Evolutionary conservation across 1,140 invertebrate species (phyloP).

Genomic region (Drosophila jambulina): DNA sequence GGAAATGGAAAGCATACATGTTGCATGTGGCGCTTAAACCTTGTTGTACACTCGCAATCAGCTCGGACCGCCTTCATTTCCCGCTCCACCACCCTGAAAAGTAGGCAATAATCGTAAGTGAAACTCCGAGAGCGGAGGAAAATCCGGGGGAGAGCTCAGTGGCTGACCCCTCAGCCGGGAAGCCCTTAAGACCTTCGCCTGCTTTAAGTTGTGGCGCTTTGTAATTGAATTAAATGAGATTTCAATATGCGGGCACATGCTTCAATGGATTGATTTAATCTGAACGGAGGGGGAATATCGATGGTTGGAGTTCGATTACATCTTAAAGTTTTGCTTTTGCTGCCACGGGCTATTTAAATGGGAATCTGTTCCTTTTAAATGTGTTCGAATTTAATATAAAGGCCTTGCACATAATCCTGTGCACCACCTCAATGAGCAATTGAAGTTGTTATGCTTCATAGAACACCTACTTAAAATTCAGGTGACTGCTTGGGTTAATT

Average conservation of each 20-base stretch:
- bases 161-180: constrained; percentile 17
- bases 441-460: background rate
- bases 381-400: constrained; percentile 11
- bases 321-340: constrained; percentile 15
- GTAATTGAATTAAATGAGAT: constrained; percentile 82
- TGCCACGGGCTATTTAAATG: constrained; percentile 1
- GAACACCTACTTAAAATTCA: constrained; percentile 11
- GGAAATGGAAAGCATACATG: constrained; percentile 58
- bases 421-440: background rate
- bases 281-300: constrained; percentile 11
- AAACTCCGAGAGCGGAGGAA: constrained; percentile 45
- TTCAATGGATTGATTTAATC: constrained; percentile 48
- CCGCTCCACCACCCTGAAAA: constrained; percentile 44
- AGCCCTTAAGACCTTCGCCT: constrained; percentile 38
- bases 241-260: constrained; percentile 71
- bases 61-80: constrained; percentile 44
- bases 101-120: constrained; percentile 82
- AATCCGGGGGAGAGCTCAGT: constrained; percentile 6
- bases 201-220: constrained; percentile 76
- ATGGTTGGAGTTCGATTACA: constrained; percentile 25
- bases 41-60: constrained; percentile 71
- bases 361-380: background rate
- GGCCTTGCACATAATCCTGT: background rate
- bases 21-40: constrained; percentile 79
- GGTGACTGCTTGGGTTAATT: constrained; percentile 16